Evolutionary conservation across 2,797 vertebrate species (phyloP).

Genomic region (Sandelia bainsii): DNA sequence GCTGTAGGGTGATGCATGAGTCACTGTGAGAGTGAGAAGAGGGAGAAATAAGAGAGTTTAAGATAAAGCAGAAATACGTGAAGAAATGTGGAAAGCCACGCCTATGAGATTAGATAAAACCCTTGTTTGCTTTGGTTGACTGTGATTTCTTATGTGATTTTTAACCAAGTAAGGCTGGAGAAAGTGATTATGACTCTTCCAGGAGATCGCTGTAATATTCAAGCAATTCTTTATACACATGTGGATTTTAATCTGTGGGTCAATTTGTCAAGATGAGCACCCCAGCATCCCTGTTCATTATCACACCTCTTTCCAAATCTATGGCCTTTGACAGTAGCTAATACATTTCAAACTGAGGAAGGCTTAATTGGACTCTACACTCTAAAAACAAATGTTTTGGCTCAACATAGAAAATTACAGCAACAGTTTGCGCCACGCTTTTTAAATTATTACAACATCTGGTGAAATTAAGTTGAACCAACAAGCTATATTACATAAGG

Average conservation of each 20-base stretch:
- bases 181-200: conserved; percentile 44
- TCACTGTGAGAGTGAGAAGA: conserved; percentile 49
- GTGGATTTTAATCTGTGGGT: conserved; percentile 54
- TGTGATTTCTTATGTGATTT: conserved; percentile 51
- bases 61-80: conserved; percentile 60
- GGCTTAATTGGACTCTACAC: conserved; percentile 24
- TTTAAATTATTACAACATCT: no score
- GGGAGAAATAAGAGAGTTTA: conserved; percentile 38
- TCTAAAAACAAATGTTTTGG: no score
- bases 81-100: conserved; percentile 54
- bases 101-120: conserved; percentile 48
- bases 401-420: no score
- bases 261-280: conserved; percentile 36
- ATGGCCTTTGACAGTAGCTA: conserved; percentile 24
- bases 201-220: conserved; percentile 31
- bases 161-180: conserved; percentile 37
- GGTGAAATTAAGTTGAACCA: no score
- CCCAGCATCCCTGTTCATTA: conserved; percentile 55
- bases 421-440: no score
- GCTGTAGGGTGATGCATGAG: conserved; percentile 70
- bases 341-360: conserved; percentile 18
- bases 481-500: no score
- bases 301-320: conserved; percentile 40
- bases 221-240: conserved; percentile 1
- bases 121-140: conserved; percentile 48